These are phyloP conservation scores for Tupiocoris notatus DNA, from an alignment of 2,888 invertebrate genomes.

Conservation along the genomic window DNA sequence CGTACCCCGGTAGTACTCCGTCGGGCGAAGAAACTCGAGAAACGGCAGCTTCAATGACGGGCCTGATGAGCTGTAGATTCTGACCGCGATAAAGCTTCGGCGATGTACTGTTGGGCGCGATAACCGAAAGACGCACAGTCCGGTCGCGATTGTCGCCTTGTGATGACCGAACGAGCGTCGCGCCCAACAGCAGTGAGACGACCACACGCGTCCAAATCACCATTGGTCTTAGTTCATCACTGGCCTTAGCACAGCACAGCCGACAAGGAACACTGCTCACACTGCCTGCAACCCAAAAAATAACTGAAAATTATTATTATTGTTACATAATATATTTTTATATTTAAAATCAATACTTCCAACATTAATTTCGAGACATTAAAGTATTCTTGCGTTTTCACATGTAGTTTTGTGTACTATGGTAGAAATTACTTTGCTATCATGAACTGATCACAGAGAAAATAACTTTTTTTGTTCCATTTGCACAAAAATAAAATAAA, in stretches of 20 bases:
- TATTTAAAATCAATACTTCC: too few species aligned
- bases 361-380: too few species aligned
- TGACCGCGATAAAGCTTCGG: constrained; percentile 58
- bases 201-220: constrained; percentile 29
- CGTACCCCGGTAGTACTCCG: constrained; percentile 67
- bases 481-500: too few species aligned
- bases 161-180: constrained; percentile 26
- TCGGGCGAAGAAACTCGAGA: constrained; percentile 59
- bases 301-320: too few species aligned
- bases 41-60: constrained; percentile 70
- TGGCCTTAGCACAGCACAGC: not conserved
- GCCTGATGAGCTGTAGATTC: constrained; percentile 65
- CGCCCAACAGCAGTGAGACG: constrained; percentile 20
- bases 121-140: constrained; percentile 62
- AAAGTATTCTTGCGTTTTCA: too few species aligned
- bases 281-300: too few species aligned
- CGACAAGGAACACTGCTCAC: too few species aligned
- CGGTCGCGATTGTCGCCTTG: not conserved
- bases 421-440: too few species aligned
- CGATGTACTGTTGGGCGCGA: constrained; percentile 62
- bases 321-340: too few species aligned
- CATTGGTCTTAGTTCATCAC: constrained; percentile 28
- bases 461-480: too few species aligned
- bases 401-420: too few species aligned
- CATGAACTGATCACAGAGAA: too few species aligned